Evolutionary conservation across 2,113 vertebrate species (phyloP).

Genomic region (Isichthys henryi): DNA sequence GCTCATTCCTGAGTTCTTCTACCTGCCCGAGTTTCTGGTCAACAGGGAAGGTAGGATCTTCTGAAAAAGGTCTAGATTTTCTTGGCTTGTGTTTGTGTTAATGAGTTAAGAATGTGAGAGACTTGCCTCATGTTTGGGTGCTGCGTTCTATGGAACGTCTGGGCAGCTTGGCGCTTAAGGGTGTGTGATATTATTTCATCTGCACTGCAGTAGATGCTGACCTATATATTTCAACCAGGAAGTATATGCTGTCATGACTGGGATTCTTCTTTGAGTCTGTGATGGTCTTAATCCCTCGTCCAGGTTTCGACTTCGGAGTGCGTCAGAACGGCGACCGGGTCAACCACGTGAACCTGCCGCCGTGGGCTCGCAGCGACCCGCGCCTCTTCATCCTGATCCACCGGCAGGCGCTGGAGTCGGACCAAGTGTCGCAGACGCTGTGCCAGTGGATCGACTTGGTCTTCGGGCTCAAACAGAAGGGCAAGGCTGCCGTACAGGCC

Average conservation of each 20-base stretch:
- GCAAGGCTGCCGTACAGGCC: conserved; percentile 90
- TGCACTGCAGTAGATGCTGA: conserved; percentile 1
- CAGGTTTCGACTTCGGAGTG: conserved; percentile 96
- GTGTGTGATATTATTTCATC: neutral
- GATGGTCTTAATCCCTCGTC: neutral
- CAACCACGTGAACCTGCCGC: conserved; percentile 92
- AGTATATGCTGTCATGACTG: neutral
- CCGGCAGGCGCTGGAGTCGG: conserved; percentile 91
- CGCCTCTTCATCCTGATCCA: conserved; percentile 93
- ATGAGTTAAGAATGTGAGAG: too few relatives aligned
- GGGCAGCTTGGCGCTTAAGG: neutral
- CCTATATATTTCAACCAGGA: neutral
- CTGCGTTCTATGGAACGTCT: neutral
- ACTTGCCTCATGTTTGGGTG: neutral
- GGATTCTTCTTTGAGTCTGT: neutral
- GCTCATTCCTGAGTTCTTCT: conserved; percentile 96
- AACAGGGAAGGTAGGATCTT: conserved; percentile 83
- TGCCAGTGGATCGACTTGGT: conserved; percentile 98
- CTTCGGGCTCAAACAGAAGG: conserved; percentile 96
- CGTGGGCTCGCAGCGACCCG: conserved; percentile 92
- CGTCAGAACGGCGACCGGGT: conserved; percentile 94
- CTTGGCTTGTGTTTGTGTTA: neutral
- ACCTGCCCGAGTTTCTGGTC: conserved; percentile 92
- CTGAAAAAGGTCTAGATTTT: neutral
- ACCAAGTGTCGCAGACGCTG: conserved; percentile 90